Conservation (phyloP, 2,113 vertebrate species). For the Stegostoma tigrinum region DNA sequence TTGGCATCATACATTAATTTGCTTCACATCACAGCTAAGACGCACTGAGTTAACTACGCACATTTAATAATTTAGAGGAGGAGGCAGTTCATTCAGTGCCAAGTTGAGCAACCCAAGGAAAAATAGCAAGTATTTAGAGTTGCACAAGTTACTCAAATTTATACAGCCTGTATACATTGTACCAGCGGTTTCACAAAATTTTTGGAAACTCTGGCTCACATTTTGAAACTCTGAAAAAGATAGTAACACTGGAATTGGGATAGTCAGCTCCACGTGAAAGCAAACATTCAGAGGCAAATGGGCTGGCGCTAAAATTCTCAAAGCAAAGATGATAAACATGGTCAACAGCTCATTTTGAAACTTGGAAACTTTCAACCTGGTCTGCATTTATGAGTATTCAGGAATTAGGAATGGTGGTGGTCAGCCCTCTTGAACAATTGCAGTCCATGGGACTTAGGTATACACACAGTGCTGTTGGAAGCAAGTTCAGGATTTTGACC, state of each 20-base stretch:
- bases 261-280: neutral
- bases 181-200: neutral
- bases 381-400: neutral
- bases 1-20: neutral
- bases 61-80: neutral
- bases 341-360: neutral
- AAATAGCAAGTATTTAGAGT: neutral
- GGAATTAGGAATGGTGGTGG: neutral
- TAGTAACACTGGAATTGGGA: neutral
- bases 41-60: neutral
- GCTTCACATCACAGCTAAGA: neutral
- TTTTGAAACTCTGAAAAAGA: neutral
- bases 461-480: too few relatives aligned
- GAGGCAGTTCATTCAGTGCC: neutral
- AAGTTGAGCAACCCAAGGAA: neutral
- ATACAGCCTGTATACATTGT: neutral
- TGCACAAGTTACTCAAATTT: neutral
- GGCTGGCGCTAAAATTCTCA: neutral
- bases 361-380: neutral
- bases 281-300: neutral
- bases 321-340: neutral
- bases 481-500: too few relatives aligned
- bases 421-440: neutral
- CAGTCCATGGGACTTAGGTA: too few relatives aligned
- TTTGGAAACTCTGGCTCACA: neutral